Base-by-base conservation (phyloP, 2,888 invertebrate species). In the Hedychridium roseum region DNA sequence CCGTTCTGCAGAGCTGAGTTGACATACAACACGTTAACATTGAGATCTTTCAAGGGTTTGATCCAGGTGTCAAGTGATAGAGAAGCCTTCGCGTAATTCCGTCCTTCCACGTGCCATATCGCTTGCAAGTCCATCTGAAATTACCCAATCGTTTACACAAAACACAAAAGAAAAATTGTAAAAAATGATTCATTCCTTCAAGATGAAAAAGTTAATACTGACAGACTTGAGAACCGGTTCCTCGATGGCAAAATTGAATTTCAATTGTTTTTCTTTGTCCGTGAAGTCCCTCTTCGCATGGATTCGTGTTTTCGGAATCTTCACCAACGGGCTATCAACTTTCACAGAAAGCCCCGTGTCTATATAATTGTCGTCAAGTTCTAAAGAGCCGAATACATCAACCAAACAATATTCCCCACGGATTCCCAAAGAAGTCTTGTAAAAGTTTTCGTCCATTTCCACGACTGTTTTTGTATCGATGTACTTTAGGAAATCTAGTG, bases 251-350 rank as follows among this genome's bases (percentile, higher is more conserved):
- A 89, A 83, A 7, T 85, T 84, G 2, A 88, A 82, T 18, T 86
- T 86, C 0, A 91, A 68, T 1, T 81, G 78, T 54, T 87, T 89
- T 59, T 89, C 88, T 0, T 81, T 76, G 1, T 84, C 84, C 0
- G 86, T 85, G 54, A 88, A 87, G 64, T 90, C 87, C 61, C 89
- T 89, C 61, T 86, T 88, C 32, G 88, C 84, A 57, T 83, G 82
- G 64, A 88, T 80, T 59, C 84, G 84, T 15, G 87, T 86, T 54
- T 82, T 84, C 43, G 90, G 90, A 40, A 90, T 81, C 2, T 83
- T 83, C 14, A 90, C 78, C 39, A 84, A 81, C 0, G 85, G 82
- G 0, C 89, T 88, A 0, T 85, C 83, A 1, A 90, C 77, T 57
- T 86, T 82, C n/a, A 87, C 69, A 11, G 84, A 83, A 28, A 87